Conservation (phyloP, 2,888 invertebrate genomes). For the Anthophora plumipes region DNA sequence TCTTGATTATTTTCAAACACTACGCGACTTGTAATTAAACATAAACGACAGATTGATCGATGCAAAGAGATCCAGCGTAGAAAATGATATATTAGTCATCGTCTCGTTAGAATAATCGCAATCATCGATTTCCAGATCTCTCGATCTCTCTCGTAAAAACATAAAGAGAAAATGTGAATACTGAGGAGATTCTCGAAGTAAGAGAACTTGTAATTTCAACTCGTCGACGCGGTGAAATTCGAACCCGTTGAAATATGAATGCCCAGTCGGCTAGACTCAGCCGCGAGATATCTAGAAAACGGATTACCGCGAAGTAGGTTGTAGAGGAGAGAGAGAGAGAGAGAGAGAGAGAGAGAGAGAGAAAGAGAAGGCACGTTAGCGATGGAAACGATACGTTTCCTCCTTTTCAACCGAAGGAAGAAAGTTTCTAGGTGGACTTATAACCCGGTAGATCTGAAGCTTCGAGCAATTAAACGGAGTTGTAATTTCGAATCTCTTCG, state of each 20-base stretch:
- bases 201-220: neutral
- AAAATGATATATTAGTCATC: no score
- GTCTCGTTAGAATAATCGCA: no score
- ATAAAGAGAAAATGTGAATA: no score
- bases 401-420: slow-evolving; percentile 20
- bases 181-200: no score
- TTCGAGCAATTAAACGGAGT: slow-evolving; percentile 66
- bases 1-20: no score
- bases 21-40: no score
- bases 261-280: slow-evolving; percentile 20
- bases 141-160: no score
- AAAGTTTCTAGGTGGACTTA: slow-evolving; percentile 49
- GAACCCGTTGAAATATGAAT: slow-evolving; percentile 53
- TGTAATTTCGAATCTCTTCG: slow-evolving; percentile 51
- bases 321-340: no score
- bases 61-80: no score
- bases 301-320: slow-evolving; percentile 28
- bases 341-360: no score
- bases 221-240: slow-evolving; percentile 15
- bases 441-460: slow-evolving; percentile 44
- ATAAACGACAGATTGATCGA: no score
- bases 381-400: slow-evolving; percentile 48
- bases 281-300: slow-evolving; percentile 25
- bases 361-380: neutral
- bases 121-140: no score